phyloP scores from a whole-genome alignment of 2,888 invertebrate genomes.

The Ligdia adustata region DNA sequence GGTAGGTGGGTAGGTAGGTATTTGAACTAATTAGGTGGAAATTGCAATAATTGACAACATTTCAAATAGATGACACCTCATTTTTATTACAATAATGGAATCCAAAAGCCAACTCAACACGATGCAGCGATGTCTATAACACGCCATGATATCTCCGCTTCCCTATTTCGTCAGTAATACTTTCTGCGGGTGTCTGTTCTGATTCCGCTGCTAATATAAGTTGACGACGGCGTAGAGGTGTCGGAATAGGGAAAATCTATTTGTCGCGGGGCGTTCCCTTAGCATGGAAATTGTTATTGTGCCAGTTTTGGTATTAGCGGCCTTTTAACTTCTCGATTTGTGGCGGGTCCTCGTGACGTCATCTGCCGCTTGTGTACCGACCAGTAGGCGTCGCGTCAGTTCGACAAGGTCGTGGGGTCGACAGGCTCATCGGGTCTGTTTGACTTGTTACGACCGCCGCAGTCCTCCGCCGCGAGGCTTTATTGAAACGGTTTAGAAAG shows the following conservation, averaged over 20 bases:
- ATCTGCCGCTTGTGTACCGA: too few relatives aligned
- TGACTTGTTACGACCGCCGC: conserved; percentile 20
- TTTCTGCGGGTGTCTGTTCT: conserved; percentile 11
- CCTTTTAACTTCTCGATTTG: conserved; percentile 52
- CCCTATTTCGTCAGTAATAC: conserved; percentile 15
- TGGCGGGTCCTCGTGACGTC: conserved; percentile 12
- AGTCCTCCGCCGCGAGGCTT: conserved; percentile 17
- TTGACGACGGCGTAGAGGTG: conserved; percentile 38
- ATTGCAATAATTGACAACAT: too few relatives aligned
- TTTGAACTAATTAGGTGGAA: too few relatives aligned
- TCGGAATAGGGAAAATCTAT: conserved; percentile 52
- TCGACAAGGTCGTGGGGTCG: conserved; percentile 23
- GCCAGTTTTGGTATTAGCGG: conserved; percentile 61
- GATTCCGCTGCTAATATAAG: conserved; percentile 44
- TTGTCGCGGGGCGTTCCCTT: conserved; percentile 52
- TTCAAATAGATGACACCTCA: not conserved
- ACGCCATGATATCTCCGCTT: conserved; percentile 22
- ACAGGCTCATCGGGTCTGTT: conserved; percentile 21
- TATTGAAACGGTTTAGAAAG: conserved; percentile 31
- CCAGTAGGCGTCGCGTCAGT: too few relatives aligned
- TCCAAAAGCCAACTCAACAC: too few relatives aligned
- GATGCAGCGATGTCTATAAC: too few relatives aligned
- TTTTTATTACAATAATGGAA: too few relatives aligned
- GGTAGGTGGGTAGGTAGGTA: too few relatives aligned
- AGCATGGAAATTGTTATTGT: conserved; percentile 72